phyloP scores from a whole-genome alignment of 2,113 vertebrate genomes.

The Anhinga anhinga region DNA sequence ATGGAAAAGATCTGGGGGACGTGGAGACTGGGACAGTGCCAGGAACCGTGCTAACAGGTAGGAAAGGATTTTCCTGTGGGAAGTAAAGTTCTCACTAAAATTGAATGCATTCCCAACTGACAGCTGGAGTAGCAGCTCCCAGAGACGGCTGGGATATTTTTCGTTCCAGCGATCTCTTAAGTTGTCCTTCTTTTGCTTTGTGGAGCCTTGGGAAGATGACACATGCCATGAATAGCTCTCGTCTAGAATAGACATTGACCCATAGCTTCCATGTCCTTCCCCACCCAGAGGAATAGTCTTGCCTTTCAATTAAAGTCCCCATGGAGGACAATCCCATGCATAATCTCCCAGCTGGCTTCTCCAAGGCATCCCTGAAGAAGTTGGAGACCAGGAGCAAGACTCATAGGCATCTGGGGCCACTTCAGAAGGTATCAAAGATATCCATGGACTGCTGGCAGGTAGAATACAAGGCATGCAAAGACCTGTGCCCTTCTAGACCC shows the following conservation, averaged over 20 bases:
- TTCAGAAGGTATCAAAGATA: background rate
- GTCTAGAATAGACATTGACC: background rate
- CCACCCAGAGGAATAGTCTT: fast-evolving
- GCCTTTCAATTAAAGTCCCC: background rate
- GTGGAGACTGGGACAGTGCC: background rate
- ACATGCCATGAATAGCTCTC: background rate
- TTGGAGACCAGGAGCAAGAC: background rate
- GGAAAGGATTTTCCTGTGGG: background rate
- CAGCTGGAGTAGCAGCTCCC: background rate
- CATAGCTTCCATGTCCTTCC: background rate
- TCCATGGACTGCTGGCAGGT: background rate
- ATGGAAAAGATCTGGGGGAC: background rate
- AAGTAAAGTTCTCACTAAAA: background rate
- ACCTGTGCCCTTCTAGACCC: background rate
- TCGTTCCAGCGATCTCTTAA: background rate
- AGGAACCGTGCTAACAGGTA: background rate
- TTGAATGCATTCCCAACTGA: background rate
- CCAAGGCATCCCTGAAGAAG: background rate
- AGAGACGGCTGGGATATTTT: background rate
- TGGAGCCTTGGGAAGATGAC: background rate
- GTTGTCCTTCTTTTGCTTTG: background rate
- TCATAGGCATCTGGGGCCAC: background rate
- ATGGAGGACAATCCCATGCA: background rate
- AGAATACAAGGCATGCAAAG: background rate
- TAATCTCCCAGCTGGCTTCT: background rate